Percentiles rank a stretch among this genome's conserved stretches.
Conservation (phyloP, 2,888 invertebrate genomes). For the Agrochola lychnidis region DNA sequence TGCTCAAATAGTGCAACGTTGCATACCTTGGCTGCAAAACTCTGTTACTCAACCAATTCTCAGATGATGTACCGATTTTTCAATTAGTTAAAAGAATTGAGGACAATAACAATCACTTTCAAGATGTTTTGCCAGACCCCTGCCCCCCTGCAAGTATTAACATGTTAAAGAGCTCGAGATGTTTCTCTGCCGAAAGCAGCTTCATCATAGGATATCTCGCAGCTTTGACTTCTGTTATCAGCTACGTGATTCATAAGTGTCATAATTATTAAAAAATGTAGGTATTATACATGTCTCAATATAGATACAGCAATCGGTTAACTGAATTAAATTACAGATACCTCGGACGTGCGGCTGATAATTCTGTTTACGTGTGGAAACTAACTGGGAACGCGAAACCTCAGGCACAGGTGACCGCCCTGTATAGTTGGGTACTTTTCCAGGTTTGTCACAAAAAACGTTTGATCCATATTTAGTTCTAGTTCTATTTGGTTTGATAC, state of each 20-base stretch:
- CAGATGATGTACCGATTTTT: background rate
- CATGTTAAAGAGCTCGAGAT: background rate
- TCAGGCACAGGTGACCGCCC: background rate
- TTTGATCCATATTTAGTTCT: background rate
- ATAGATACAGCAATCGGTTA: slow-evolving; percentile 2
- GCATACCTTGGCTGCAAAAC: background rate
- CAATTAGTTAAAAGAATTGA: background rate
- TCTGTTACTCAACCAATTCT: background rate
- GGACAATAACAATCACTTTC: background rate
- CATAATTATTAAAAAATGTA: background rate
- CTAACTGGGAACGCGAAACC: slow-evolving; percentile 39
- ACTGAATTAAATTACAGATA: slow-evolving; percentile 31
- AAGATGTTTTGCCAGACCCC: background rate
- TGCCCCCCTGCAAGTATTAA: background rate
- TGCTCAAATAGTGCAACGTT: background rate
- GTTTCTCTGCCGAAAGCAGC: background rate
- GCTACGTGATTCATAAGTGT: slow-evolving; percentile 22
- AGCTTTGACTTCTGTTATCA: slow-evolving; percentile 34
- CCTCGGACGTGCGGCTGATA: slow-evolving; percentile 29
- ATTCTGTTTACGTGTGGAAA: slow-evolving; percentile 5
- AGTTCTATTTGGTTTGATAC: background rate
- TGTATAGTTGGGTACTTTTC: background rate
- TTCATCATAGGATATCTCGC: background rate
- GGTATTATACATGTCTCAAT: background rate
- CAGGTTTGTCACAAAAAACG: background rate